Evolutionary conservation across 1,140 invertebrate genomes (phyloP), one percentile per base, ranked within the genome.

Genomic region (Zaprionus africanus): DNA sequence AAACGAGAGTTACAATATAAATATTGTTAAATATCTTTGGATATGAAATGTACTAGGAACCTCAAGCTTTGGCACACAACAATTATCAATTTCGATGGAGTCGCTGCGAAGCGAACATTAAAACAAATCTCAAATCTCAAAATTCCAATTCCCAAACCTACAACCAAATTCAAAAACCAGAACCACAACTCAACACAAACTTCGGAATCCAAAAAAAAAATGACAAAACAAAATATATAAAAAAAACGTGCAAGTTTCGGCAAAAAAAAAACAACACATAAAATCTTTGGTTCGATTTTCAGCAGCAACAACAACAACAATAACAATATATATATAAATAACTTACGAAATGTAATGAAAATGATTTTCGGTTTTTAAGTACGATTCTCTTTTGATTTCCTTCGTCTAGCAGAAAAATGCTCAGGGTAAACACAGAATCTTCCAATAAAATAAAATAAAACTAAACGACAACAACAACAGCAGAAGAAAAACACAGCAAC

Each of bases 391-490:
- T 81, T 78, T 81, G n/a, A 70, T 63, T 77, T 84, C 24, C 51
- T 76, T 79, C 54, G 63, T 90, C 85, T 84, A 88, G 85, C 78
- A 90, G 87, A 87, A 84, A 90, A 87, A 60, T 82, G 88, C 88
- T 91, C 88, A 92, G 91, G 87, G 90, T 87, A 77, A 91, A 82
- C 83, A 82, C 86, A 88, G 78, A 92, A 81, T 90, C 82, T 91
- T 87, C 85, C 83, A 92, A 90, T 87, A 91, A 76, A 90, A 90
- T 87, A 91, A 76, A 90, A 85, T 81, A 76, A 80, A 90, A 90
- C 78, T 87, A 88, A 83, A 72, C 9, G 43, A 34, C 34, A 72
- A 61, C 62, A 34, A 15, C 57, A 81, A 49, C 13, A 58, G 5
- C 54, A 67, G 69, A 75, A 71, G 61, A 31, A 68, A 38, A 65